Conservation (phyloP, 2,113 vertebrate genomes). For the Myodes glareolus region DNA sequence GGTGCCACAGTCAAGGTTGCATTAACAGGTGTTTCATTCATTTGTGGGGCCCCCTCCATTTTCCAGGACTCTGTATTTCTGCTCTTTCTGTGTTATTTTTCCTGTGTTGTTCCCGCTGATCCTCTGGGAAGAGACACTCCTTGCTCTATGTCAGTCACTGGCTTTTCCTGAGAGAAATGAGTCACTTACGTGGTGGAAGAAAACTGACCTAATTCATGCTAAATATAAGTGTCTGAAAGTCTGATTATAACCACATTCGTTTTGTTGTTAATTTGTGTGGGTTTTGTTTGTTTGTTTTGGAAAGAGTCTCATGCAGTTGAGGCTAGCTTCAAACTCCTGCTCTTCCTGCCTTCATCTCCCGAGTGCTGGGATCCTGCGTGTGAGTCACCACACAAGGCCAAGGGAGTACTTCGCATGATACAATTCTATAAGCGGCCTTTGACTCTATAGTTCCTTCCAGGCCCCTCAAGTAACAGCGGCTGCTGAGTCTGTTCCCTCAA, state of each 20-base stretch:
- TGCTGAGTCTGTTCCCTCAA: neutral
- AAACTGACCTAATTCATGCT: neutral
- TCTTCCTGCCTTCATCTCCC: neutral
- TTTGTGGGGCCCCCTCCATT: no score
- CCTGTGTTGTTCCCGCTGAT: neutral
- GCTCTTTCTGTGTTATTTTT: neutral
- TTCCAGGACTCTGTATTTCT: neutral
- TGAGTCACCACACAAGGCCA: neutral
- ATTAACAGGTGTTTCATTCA: fast-evolving
- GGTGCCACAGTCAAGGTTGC: neutral
- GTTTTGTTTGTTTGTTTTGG: neutral
- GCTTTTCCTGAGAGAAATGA: neutral
- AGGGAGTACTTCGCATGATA: neutral
- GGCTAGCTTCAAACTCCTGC: neutral
- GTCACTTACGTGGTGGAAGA: neutral
- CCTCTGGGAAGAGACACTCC: neutral
- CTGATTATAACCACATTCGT: neutral
- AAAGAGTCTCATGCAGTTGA: neutral
- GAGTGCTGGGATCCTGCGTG: no score
- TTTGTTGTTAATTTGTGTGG: neutral
- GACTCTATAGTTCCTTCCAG: neutral
- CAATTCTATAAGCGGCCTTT: neutral
- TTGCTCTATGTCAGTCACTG: fast-evolving
- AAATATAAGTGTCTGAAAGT: neutral
- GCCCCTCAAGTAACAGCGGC: neutral